Percentiles rank a stretch among this genome's conserved stretches.
These are phyloP conservation scores for Aurelia sp. DNA, from an alignment of 30 jellyfish, hydroid and myxozoan species.

Conservation along the genomic window DNA sequence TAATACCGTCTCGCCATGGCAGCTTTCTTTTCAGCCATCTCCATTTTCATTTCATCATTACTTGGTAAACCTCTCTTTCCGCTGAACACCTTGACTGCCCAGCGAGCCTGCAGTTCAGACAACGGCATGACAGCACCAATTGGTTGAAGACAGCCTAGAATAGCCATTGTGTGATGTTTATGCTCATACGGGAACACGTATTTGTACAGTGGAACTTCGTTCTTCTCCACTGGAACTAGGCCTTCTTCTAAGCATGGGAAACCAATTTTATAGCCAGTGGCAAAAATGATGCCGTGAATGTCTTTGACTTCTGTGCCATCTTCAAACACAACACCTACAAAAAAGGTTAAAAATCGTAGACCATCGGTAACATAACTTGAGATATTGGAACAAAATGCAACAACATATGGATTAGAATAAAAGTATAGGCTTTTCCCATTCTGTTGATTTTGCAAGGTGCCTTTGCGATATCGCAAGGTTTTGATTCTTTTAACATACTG, in stretches of 20 bases:
- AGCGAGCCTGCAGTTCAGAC: conserved; percentile 83
- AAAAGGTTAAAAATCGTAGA: not conserved
- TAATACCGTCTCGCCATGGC: conserved; percentile 53
- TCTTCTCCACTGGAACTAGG: conserved; percentile 57
- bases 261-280: conserved; percentile 86
- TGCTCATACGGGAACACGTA: conserved; percentile 72
- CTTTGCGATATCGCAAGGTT: no score
- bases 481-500: no score
- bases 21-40: conserved; percentile 11
- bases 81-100: conserved; percentile 80
- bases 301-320: conserved; percentile 73
- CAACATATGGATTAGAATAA: no score
- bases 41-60: conserved; percentile 48
- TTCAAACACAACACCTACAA: conserved; percentile 79
- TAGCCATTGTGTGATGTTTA: conserved; percentile 77
- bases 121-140: conserved; percentile 88
- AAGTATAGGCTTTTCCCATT: no score
- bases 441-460: no score
- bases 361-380: no score
- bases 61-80: conserved; percentile 59
- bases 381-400: no score
- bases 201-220: conserved; percentile 78
- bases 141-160: conserved; percentile 88
- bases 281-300: conserved; percentile 75
- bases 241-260: conserved; percentile 81